Percentiles rank a stretch among this genome's conserved stretches.
These are phyloP conservation scores for Eudemis profundana DNA, from an alignment of 2,888 invertebrate species.

Conservation along the genomic window DNA sequence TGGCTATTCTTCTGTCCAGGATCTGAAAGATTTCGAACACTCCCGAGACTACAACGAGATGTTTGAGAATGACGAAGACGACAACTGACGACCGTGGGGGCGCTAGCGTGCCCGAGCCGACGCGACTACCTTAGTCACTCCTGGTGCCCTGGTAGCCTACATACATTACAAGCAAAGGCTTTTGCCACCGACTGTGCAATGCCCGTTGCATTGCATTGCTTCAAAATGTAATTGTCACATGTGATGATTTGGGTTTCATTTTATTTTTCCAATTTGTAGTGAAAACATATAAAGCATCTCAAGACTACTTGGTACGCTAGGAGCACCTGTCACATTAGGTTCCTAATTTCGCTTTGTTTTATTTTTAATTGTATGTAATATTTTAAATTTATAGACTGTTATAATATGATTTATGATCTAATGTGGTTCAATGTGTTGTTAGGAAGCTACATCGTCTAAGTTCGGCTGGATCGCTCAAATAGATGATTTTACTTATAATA, in stretches of 20 bases:
- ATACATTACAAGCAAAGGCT: constrained; percentile 26
- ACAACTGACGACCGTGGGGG: constrained; percentile 66
- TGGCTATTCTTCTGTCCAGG: constrained; percentile 69
- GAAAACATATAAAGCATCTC: no score
- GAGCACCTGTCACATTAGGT: neutral
- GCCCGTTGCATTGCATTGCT: neutral
- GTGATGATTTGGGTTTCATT: neutral
- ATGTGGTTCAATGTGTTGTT: neutral
- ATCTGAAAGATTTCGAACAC: constrained; percentile 79
- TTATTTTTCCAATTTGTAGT: neutral
- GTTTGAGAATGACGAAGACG: constrained; percentile 83
- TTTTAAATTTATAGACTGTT: constrained; percentile 7
- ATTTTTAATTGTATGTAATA: neutral
- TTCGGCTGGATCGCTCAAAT: constrained; percentile 19
- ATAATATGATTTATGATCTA: no score
- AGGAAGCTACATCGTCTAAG: neutral
- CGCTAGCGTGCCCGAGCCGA: constrained; percentile 29
- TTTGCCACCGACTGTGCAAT: neutral
- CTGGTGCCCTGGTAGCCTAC: constrained; percentile 44
- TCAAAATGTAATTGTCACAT: neutral
- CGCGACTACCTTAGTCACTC: neutral
- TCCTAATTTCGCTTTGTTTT: neutral
- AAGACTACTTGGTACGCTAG: neutral
- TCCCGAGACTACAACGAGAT: constrained; percentile 80
- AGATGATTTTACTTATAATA: constrained; percentile 6